phyloP scores from a whole-genome alignment of 2,113 vertebrate genomes.

The Clarias magur region DNA sequence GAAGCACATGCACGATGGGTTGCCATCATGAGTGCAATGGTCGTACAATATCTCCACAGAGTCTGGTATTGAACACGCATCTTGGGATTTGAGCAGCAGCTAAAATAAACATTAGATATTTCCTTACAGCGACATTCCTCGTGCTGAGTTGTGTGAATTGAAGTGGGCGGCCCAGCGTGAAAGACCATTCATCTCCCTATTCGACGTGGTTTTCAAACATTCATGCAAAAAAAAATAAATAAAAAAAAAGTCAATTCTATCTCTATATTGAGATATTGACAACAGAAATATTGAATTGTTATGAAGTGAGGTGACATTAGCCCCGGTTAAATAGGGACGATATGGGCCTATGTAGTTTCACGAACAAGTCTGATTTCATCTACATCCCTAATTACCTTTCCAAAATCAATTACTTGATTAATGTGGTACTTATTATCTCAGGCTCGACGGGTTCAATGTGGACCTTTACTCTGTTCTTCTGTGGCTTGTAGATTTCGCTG shows the following conservation, averaged over 20 bases:
- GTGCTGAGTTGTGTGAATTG: conserved; percentile 63
- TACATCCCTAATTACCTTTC: conserved; percentile 38
- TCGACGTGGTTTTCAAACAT: conserved; percentile 47
- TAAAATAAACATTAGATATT: conserved; percentile 67
- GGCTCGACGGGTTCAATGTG: not conserved
- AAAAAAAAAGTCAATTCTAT: conserved; percentile 48
- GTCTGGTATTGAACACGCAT: conserved; percentile 55
- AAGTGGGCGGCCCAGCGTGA: conserved; percentile 64
- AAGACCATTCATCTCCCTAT: conserved; percentile 65
- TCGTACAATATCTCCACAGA: conserved; percentile 55
- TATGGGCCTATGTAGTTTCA: conserved; percentile 17
- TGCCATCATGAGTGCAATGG: conserved; percentile 40
- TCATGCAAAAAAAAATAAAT: not conserved
- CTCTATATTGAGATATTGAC: conserved; percentile 53
- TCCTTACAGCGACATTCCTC: conserved; percentile 63
- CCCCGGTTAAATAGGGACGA: conserved; percentile 6
- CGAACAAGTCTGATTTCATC: conserved; percentile 40
- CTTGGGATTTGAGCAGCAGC: conserved; percentile 57
- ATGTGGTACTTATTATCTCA: conserved; percentile 37
- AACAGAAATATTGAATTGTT: conserved; percentile 5
- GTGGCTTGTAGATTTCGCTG: conserved; percentile 22
- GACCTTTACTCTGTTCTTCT: not conserved
- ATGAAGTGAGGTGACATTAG: not conserved
- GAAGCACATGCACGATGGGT: conserved; percentile 45
- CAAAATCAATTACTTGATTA: conserved; percentile 45